phyloP scores from a whole-genome alignment of 1,140 invertebrate genomes.

The Belonocnema kinseyi region DNA sequence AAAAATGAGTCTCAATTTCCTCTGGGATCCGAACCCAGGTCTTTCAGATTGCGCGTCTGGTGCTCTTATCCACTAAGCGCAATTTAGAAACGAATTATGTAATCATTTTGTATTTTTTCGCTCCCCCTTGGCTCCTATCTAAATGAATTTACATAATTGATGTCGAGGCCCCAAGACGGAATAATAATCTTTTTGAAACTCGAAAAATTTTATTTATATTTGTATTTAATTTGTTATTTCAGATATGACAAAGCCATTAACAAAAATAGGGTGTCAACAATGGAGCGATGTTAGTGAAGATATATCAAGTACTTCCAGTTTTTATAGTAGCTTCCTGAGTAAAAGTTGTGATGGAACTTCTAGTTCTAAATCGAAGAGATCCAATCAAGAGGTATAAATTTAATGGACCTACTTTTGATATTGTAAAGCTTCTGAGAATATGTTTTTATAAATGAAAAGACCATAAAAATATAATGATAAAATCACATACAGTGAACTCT shows the following conservation, averaged over 20 bases:
- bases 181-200: too few species aligned
- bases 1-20: too few species aligned
- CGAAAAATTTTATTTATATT: too few species aligned
- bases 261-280: slow-evolving; percentile 40
- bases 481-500: too few species aligned
- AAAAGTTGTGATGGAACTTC: slow-evolving; percentile 60
- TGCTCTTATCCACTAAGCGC: too few species aligned
- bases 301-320: slow-evolving; percentile 71
- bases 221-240: slow-evolving; percentile 33
- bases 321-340: slow-evolving; percentile 72
- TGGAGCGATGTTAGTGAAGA: slow-evolving; percentile 59
- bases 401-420: neutral
- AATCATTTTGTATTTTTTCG: too few species aligned
- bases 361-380: slow-evolving; percentile 59
- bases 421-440: neutral
- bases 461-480: neutral
- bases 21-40: too few species aligned
- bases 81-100: too few species aligned
- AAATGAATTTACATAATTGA: too few species aligned
- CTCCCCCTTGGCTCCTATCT: too few species aligned
- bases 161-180: too few species aligned
- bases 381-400: slow-evolving; percentile 33
- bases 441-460: neutral
- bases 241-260: slow-evolving; percentile 30
- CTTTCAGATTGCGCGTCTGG: too few species aligned